phyloP scores from a whole-genome alignment of 2,113 vertebrate species.

The Struthio camelus region DNA sequence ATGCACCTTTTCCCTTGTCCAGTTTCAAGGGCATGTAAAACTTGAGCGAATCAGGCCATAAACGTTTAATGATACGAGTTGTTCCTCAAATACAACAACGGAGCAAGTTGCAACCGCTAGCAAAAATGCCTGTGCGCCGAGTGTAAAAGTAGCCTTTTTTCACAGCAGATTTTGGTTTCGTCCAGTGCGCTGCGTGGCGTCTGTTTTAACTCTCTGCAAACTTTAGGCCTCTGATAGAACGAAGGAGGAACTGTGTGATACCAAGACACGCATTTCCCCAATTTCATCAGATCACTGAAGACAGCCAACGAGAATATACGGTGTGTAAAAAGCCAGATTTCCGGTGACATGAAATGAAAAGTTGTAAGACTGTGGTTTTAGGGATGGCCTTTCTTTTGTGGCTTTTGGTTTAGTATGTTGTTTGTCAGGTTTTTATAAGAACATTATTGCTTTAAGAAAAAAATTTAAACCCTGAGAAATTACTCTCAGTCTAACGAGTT shows the following conservation, averaged over 20 bases:
- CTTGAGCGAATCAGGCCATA: not conserved
- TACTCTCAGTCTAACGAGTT: slow-evolving; percentile 96
- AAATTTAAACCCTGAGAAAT: slow-evolving; percentile 94
- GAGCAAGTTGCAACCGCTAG: slow-evolving; percentile 37
- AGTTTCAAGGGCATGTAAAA: slow-evolving; percentile 31
- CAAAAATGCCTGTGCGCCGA: not conserved
- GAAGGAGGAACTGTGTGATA: slow-evolving; percentile 19
- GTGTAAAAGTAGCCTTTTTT: slow-evolving; percentile 18
- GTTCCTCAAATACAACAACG: slow-evolving; percentile 14
- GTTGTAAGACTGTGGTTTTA: slow-evolving; percentile 29
- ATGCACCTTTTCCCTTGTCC: not conserved
- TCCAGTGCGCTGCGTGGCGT: slow-evolving; percentile 6
- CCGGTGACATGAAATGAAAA: slow-evolving; percentile 52
- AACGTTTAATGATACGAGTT: slow-evolving; percentile 56
- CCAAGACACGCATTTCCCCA: not conserved
- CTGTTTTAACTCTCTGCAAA: slow-evolving; percentile 70
- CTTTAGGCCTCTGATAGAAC: slow-evolving; percentile 54
- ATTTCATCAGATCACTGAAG: slow-evolving; percentile 20
- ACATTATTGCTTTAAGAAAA: slow-evolving; percentile 89
- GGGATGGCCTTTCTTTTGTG: slow-evolving; percentile 54
- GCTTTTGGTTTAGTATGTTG: slow-evolving; percentile 64
- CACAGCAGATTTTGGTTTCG: not conserved
- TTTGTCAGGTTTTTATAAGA: slow-evolving; percentile 80
- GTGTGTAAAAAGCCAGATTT: slow-evolving; percentile 28
- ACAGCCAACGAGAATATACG: not conserved